A percentile compares a stretch with the other conserved stretches of the same genome.
Evolutionary conservation across 2,797 vertebrate species (phyloP).

Genomic region (Etheostoma perlongum): DNA sequence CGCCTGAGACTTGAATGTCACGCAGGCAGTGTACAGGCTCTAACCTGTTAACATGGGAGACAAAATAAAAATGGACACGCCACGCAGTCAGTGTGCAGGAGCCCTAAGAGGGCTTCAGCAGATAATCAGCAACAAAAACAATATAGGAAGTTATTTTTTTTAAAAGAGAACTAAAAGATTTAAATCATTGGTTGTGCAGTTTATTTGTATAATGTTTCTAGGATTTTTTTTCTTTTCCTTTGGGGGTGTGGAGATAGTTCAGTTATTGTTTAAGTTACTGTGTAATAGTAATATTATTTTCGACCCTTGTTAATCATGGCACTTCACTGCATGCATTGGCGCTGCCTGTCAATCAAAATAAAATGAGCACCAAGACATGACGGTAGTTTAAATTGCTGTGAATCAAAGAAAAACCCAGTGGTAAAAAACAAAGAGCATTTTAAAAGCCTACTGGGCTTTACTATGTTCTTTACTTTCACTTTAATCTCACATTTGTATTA

Average conservation of each 20-base stretch:
- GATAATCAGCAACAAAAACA: conserved; percentile 34
- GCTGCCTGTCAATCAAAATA: conserved; percentile 36
- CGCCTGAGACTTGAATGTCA: no score
- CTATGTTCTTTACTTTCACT: conserved; percentile 8
- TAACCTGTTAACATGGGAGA: no score
- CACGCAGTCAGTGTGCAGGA: no score
- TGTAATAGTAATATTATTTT: conserved; percentile 47
- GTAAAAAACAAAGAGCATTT: conserved; percentile 24
- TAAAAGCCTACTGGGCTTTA: conserved; percentile 11
- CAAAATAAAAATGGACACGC: no score
- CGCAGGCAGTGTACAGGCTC: no score
- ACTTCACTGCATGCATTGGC: conserved; percentile 84
- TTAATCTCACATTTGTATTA: conserved; percentile 10
- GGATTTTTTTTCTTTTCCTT: no score
- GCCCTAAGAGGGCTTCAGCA: conserved; percentile 24
- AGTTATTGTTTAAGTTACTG: conserved; percentile 23
- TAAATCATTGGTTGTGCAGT: conserved; percentile 23
- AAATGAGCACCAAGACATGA: conserved; percentile 16
- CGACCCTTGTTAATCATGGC: conserved; percentile 52
- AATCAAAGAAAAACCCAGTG: conserved; percentile 31
- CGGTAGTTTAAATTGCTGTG: conserved; percentile 11
- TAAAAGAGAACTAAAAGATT: conserved; percentile 5
- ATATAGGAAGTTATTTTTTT: conserved; percentile 17
- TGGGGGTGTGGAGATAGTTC: not conserved
- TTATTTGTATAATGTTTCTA: conserved; percentile 17